phyloP scores from a whole-genome alignment of 2,888 invertebrate species.

The Amiota communis region DNA sequence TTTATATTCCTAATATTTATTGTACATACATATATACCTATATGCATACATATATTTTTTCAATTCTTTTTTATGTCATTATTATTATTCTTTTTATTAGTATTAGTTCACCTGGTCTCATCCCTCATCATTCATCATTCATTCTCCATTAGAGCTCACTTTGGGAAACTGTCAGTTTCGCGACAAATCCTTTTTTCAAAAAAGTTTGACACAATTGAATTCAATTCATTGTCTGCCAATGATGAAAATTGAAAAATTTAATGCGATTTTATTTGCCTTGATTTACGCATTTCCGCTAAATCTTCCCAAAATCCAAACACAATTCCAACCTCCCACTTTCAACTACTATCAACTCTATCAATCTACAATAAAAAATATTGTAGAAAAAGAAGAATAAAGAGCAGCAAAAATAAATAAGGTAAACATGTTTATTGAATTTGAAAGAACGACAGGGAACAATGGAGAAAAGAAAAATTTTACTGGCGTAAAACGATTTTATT shows the following conservation, averaged over 20 bases:
- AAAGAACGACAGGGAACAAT: constrained; percentile 1
- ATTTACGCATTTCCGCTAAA: constrained; percentile 38
- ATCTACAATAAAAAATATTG: constrained; percentile 47
- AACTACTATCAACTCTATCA: no score
- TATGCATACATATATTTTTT: constrained; percentile 41
- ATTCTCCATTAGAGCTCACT: no score
- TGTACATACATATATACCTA: constrained; percentile 35
- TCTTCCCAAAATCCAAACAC: constrained; percentile 47
- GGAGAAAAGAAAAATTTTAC: no score
- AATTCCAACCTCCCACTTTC: no score
- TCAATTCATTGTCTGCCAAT: constrained; percentile 35
- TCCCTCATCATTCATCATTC: not conserved
- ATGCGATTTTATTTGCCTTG: constrained; percentile 60
- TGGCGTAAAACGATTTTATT: no score
- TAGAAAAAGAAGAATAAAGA: not conserved
- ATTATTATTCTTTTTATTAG: not conserved
- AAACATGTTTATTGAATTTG: not conserved
- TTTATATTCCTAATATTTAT: no score
- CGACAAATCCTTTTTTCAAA: constrained; percentile 26
- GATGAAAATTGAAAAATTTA: constrained; percentile 49
- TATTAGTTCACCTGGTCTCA: not conserved
- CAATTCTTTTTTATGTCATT: not conserved
- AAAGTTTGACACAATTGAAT: constrained; percentile 59
- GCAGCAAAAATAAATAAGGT: constrained; percentile 33
- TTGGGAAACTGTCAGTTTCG: no score